phyloP scores from a whole-genome alignment of 1,140 invertebrate genomes.

The Melanaphis sacchari region DNA sequence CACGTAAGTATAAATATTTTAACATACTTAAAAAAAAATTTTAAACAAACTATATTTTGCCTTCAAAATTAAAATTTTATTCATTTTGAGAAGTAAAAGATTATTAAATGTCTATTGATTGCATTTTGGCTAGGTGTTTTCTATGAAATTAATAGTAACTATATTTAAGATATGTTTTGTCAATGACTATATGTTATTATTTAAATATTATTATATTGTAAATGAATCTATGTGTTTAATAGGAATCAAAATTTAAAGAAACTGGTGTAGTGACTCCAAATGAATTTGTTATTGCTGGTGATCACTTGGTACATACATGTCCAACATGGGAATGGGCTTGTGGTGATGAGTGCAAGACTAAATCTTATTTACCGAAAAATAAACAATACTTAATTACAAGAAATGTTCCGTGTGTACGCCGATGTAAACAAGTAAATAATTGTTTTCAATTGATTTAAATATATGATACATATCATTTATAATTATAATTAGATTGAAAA shows the following conservation, averaged over 20 bases:
- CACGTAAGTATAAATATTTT: background rate
- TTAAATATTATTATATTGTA: background rate
- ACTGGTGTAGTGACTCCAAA: slow-evolving; percentile 97
- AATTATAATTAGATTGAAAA: slow-evolving; percentile 80
- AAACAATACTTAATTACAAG: slow-evolving; percentile 98
- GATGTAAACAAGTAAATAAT: slow-evolving; percentile 83
- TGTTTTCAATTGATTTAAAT: slow-evolving; percentile 20
- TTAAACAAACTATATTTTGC: background rate
- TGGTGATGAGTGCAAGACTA: slow-evolving; percentile 85
- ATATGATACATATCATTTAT: background rate
- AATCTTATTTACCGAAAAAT: slow-evolving; percentile 89
- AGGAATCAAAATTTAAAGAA: slow-evolving; percentile 99
- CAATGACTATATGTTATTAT: background rate
- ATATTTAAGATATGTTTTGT: background rate
- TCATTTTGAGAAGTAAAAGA: background rate
- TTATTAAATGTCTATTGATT: background rate
- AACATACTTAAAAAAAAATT: background rate
- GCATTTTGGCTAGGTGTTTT: background rate
- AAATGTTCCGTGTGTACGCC: slow-evolving; percentile 93
- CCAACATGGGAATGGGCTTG: slow-evolving; percentile 99
- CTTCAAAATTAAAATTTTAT: background rate
- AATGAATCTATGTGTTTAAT: background rate
- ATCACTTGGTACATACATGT: slow-evolving; percentile 98
- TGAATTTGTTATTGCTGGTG: slow-evolving; percentile 96
- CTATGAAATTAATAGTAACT: background rate